phyloP scores from a whole-genome alignment of 2,888 invertebrate genomes.

The Ametastegia equiseti region DNA sequence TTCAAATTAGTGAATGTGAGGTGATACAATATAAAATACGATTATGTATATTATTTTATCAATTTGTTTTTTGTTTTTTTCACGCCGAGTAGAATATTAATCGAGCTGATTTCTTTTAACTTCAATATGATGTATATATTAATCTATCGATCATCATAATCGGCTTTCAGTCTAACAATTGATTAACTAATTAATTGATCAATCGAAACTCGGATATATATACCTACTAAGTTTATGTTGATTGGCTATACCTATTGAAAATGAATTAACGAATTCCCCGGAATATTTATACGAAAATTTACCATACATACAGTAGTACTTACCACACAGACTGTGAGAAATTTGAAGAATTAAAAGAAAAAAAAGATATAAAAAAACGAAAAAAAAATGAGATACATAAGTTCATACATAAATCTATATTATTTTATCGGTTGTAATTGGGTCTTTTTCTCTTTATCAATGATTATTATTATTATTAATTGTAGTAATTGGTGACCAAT shows the following conservation, averaged over 20 bases:
- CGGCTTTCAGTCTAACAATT: no score
- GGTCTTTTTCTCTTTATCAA: slow-evolving; percentile 21
- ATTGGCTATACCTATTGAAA: no score
- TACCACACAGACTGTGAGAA: no score
- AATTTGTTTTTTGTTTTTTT: neutral
- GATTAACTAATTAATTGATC: no score
- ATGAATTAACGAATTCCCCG: no score
- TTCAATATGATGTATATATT: neutral
- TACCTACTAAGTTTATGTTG: no score
- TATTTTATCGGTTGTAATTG: slow-evolving; percentile 15
- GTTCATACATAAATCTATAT: neutral
- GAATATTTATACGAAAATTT: no score
- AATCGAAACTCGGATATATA: no score
- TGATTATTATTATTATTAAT: neutral
- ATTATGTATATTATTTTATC: neutral
- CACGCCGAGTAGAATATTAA: neutral
- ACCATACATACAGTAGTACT: no score
- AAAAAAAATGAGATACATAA: neutral
- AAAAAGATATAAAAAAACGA: no score
- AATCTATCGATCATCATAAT: no score
- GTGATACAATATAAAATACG: neutral
- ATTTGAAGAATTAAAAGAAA: no score
- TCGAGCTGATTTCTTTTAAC: neutral
- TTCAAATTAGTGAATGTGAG: neutral
- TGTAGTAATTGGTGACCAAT: neutral